Base-by-base conservation (phyloP, 2,113 vertebrate genomes). In the Ibidorhyncha struthersii region DNA sequence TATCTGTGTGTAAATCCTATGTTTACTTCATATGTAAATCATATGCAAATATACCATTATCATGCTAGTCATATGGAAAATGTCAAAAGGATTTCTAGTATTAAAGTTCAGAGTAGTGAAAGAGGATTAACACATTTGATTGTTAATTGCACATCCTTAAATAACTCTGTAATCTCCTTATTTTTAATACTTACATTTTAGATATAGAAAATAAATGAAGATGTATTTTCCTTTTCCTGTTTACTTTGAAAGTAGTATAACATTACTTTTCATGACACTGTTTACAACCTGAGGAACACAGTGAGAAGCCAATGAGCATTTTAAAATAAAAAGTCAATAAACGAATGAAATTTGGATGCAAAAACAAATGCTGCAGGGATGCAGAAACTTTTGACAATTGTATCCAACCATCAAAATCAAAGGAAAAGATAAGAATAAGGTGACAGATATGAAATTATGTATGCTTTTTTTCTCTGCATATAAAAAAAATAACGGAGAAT, bases 121-220 rank as follows among this genome's bases (percentile, higher is more conserved):
- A 89, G 65, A 95, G 45, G 76, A 96, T 96, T 97, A 82, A 79
- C 14, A 72, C 47, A 30, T 82, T 91, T 89, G 77, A 91, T 62
- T 86, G 47, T 90, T 90, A 91, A 93, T 61, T 94, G n/a, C 12
- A 66, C 16, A 76, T 87, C 62, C 41, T 85, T 80, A 92, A 93
- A 66, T 85, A 96, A 72, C 61, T 82, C 62, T 73, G 6, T 77
- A 95, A 93, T 96, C 91, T 92, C 43, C 56, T 89, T 93, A 80
- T 85, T 95, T 93, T 65, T 74, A 85, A 49, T 83, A 45, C 10
- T 71, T 79, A 74, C 3, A 59, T 82, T 93, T 95, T 74, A 72
- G 73, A 66, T 73, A 38, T 0, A 77, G 38, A 62, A 95, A 96
- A 81, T 71, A 74, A 87, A 63, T 62, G 7, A 76, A 71, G 43